These are phyloP conservation scores for Metridium senile DNA, from an alignment of 92 coral and sea anemone species.

Conservation along the genomic window DNA sequence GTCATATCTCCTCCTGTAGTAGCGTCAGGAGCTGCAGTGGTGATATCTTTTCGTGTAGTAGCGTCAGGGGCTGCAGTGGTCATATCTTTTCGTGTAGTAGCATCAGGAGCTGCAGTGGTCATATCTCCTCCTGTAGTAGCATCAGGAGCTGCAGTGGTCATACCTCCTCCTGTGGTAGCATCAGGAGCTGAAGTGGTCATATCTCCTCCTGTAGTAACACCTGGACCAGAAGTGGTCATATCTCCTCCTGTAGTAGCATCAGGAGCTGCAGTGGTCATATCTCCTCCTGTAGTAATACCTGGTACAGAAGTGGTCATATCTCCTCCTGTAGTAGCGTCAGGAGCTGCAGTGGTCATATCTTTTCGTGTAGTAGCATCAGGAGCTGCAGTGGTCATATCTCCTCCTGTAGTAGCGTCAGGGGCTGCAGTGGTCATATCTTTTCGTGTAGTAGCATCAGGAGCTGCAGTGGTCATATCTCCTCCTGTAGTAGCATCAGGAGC, in stretches of 20 bases:
- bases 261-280: neutral
- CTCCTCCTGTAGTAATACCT: neutral
- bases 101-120: neutral
- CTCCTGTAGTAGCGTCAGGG: neutral
- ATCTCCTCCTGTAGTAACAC: slow-evolving; percentile 1
- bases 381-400: neutral
- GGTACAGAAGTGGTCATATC: neutral
- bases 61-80: slow-evolving; percentile 15
- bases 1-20: neutral
- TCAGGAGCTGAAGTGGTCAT: neutral
- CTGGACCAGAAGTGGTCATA: slow-evolving; percentile 2
- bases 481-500: neutral
- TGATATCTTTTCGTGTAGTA: neutral
- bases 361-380: neutral
- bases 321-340: neutral
- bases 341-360: neutral
- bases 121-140: neutral
- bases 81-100: neutral
- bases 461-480: neutral
- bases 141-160: slow-evolving; percentile 12
- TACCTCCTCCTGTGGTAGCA: neutral
- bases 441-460: neutral
- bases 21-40: slow-evolving; percentile 4
- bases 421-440: neutral
- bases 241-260: neutral